Evolutionary conservation across 35 echinoderm and acorn worm species (phyloP).

Genomic region (Ptychodera flava): DNA sequence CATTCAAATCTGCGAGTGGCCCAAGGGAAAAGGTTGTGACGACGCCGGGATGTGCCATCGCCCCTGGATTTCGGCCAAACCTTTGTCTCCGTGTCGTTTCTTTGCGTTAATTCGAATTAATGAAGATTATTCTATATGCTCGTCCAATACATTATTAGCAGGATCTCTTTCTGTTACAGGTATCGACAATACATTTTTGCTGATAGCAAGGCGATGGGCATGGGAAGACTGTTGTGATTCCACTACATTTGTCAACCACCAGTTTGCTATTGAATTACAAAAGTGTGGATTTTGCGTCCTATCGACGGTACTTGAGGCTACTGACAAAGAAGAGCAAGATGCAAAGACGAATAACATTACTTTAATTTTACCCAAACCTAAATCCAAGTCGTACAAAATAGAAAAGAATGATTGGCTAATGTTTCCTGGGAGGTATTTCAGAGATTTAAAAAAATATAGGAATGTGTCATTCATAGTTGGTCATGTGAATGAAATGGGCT

Average conservation of each 20-base stretch:
- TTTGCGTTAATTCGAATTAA: no score
- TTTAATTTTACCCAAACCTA: not conserved
- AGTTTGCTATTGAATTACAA: not conserved
- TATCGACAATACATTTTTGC: not conserved
- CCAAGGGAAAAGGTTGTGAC: no score
- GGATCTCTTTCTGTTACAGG: not conserved
- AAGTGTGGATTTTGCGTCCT: not conserved
- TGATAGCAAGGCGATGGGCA: not conserved
- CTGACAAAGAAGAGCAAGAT: not conserved
- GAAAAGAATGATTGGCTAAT: not conserved
- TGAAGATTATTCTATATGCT: no score
- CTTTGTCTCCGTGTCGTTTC: no score
- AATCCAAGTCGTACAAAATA: not conserved
- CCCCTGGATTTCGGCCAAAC: no score
- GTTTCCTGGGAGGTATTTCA: not conserved
- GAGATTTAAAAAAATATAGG: not conserved
- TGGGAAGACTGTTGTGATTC: not conserved
- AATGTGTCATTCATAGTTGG: not conserved
- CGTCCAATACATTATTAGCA: no score
- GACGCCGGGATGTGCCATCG: no score
- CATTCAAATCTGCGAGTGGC: no score
- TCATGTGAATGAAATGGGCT: not conserved
- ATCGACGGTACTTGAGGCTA: not conserved
- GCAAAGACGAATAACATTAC: not conserved
- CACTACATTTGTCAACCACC: not conserved